A percentile compares a stretch with the other conserved stretches of the same genome.
Evolutionary conservation across 2,113 vertebrate species (phyloP).

Genomic region (Petrocephalus zakoni): DNA sequence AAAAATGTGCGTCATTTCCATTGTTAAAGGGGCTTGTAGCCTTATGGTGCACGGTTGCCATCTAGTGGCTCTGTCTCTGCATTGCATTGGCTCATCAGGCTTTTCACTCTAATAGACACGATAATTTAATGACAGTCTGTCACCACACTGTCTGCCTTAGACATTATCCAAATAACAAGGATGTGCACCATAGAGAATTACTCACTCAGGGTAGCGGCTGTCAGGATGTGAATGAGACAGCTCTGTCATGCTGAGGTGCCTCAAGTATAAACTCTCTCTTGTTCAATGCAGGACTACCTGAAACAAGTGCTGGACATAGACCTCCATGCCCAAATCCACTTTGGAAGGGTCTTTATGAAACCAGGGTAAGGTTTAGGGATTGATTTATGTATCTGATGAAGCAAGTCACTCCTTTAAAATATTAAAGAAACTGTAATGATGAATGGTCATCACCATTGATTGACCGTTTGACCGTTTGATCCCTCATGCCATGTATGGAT

Average conservation of each 20-base stretch:
- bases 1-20: not conserved
- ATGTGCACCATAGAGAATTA: not conserved
- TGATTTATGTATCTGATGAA: not conserved
- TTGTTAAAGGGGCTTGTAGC: not conserved
- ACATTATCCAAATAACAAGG: conserved; percentile 10
- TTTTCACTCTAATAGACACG: conserved; percentile 21
- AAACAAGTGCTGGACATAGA: conserved; percentile 99
- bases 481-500: not conserved
- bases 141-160: not conserved
- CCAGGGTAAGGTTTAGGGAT: conserved; percentile 74
- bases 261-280: not conserved
- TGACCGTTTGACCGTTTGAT: not conserved
- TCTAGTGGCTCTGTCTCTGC: conserved; percentile 19
- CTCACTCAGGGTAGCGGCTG: not conserved
- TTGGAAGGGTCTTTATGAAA: conserved; percentile 99
- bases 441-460: not conserved
- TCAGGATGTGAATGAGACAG: not conserved
- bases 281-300: conserved; percentile 84
- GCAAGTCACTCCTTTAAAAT: not conserved
- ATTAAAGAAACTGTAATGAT: not conserved
- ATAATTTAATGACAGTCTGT: conserved; percentile 19
- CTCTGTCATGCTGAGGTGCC: not conserved
- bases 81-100: not conserved
- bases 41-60: conserved; percentile 7
- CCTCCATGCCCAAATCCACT: conserved; percentile 98